Conservation (phyloP, 1,140 invertebrate species). For the Dendrolimus kikuchii region DNA sequence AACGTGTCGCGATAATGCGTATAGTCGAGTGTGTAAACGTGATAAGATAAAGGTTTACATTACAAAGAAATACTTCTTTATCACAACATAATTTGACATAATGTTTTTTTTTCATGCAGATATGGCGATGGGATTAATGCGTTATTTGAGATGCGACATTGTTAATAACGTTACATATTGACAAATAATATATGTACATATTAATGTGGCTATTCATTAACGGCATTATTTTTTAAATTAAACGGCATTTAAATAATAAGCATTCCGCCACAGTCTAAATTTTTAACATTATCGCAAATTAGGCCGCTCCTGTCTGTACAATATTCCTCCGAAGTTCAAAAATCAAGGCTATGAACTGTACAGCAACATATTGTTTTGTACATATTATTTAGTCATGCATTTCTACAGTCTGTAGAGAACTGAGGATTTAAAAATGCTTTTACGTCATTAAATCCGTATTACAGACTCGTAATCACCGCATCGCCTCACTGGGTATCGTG, state of each 20-base stretch:
- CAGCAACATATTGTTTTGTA: too few species aligned
- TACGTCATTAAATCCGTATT: slow-evolving; percentile 34
- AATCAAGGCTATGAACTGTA: too few species aligned
- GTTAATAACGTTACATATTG: too few species aligned
- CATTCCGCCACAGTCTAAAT: too few species aligned
- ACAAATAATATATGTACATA: too few species aligned
- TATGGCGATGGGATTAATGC: neutral
- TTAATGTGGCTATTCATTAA: neutral
- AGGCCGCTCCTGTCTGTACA: too few species aligned
- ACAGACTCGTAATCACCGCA: slow-evolving; percentile 25
- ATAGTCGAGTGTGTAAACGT: neutral
- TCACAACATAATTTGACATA: neutral
- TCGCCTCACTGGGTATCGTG: slow-evolving; percentile 20
- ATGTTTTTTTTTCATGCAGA: neutral
- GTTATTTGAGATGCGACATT: too few species aligned
- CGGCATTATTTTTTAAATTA: neutral
- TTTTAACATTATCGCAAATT: too few species aligned
- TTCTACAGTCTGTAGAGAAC: neutral
- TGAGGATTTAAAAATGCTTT: slow-evolving; percentile 30
- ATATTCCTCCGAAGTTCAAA: too few species aligned
- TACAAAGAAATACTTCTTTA: slow-evolving; percentile 6
- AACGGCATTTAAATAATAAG: too few species aligned
- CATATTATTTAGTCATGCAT: too few species aligned
- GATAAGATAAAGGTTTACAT: slow-evolving; percentile 22
- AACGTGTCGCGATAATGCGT: slow-evolving; percentile 20